Evolutionary conservation across 2,888 invertebrate genomes (phyloP), one percentile per base, ranked within the genome.

Genomic region (Sympetrum striolatum): DNA sequence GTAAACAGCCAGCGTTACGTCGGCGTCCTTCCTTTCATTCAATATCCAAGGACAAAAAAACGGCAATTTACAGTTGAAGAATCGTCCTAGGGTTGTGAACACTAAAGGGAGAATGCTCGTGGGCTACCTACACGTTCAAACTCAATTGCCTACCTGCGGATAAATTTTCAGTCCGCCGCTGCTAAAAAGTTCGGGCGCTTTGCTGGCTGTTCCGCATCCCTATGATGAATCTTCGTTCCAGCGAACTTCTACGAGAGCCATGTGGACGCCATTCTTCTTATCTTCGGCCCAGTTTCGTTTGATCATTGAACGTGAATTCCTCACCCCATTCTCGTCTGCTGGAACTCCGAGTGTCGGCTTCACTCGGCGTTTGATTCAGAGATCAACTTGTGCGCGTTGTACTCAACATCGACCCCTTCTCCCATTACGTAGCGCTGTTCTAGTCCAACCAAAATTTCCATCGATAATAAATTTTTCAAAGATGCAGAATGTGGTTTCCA

Each of bases 241-340:
- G n/a, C 37, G n/a, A 58, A 37, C 58, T 60, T 64, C 60, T 58
- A 60, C 37, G n/a, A 18, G 31, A 39, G 58, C 37, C 60, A 86
- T 86, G 35, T 86, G 58, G 60, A n/a, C 2, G 60, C 60, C 22
- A 86, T 86, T 37, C 14, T 60, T 86, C 86, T 86, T 86, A 64
- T 64, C 14, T 37, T 86, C 60, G 86, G 37, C 86, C 86, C 64
- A 86, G 37, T 86, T 86, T 86, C 86, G 37, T 58, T 31, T 73
- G 73, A 31, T 73, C 73, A 31, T 25, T 22, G 73, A 31, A 31
- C 25, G 31, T 12, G 73, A 73, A 31, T 73, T 73, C 73, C 25
- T 73, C 73, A 10, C 14, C 25, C 73, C 64, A 0, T 64, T 64
- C 64, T 4, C 44, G 44, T 44, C 44, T 8, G 53, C 18, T 18